Evolutionary conservation across 1,140 invertebrate genomes (phyloP).

Genomic region (Meloidogyne exigua): DNA sequence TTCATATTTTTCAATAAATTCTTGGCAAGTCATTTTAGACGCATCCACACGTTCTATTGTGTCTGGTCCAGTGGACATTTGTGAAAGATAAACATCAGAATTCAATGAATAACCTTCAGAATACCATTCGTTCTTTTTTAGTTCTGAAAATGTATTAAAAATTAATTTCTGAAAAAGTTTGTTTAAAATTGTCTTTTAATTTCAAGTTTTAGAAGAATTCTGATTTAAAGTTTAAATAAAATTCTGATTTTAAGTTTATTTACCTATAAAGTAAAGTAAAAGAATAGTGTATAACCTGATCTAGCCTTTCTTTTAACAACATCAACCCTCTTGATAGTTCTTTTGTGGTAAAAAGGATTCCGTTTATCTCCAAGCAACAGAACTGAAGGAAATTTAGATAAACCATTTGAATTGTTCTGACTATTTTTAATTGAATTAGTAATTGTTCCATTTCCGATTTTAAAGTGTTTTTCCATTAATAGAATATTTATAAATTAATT

Average conservation of each 20-base stretch:
- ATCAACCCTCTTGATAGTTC: conserved; percentile 28
- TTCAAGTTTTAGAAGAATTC: too few relatives aligned
- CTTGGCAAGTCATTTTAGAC: conserved; percentile 23
- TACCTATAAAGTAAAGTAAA: neutral
- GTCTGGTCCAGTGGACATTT: conserved; percentile 13
- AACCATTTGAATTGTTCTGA: neutral
- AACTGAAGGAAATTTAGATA: neutral
- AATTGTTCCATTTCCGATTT: neutral
- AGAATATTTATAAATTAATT: too few relatives aligned
- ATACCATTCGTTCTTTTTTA: conserved; percentile 49
- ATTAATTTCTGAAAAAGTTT: neutral
- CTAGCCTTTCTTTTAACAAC: conserved; percentile 29
- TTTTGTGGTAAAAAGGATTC: conserved; percentile 21
- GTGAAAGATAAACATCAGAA: conserved; percentile 15
- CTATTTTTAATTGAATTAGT: neutral
- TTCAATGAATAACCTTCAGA: conserved; percentile 28
- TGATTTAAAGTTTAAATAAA: too few relatives aligned
- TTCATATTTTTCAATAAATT: conserved; percentile 44
- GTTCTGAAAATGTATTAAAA: conserved; percentile 39
- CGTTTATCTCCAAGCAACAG: neutral
- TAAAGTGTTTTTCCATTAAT: neutral
- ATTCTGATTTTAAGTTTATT: neutral
- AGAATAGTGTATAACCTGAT: conserved; percentile 26
- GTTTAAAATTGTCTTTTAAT: too few relatives aligned
- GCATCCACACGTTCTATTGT: conserved; percentile 43